Evolutionary conservation across 2,797 vertebrate genomes (phyloP).

Genomic region (Coreius guichenoti): DNA sequence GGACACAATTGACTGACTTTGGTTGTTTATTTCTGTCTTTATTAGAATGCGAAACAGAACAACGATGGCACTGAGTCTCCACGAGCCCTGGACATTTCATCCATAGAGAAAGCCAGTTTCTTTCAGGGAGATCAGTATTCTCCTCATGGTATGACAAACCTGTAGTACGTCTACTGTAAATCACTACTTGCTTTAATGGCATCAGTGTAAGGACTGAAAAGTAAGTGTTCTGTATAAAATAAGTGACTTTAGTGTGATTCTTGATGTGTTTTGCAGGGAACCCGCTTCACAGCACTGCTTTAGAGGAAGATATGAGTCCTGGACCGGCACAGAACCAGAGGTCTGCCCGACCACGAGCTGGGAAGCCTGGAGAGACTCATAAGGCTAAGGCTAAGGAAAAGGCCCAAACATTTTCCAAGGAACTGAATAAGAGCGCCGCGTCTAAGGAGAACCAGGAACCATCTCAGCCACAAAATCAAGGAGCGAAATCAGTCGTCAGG

Average conservation of each 20-base stretch:
- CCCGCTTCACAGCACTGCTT: conserved; percentile 67
- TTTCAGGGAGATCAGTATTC: conserved; percentile 59
- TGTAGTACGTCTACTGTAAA: not conserved
- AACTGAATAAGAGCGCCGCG: not conserved
- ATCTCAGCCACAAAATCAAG: not conserved
- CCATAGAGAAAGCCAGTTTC: conserved; percentile 66
- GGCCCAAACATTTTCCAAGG: not conserved
- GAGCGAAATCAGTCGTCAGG: conserved; percentile 21
- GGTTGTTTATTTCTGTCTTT: not conserved
- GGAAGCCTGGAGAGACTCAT: not conserved
- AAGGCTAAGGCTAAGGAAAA: conserved; percentile 22
- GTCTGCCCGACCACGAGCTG: not conserved
- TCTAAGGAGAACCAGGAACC: conserved; percentile 31
- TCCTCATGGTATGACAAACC: conserved; percentile 38
- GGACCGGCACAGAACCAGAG: not conserved
- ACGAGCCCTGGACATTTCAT: conserved; percentile 59
- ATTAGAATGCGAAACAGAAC: conserved; percentile 18
- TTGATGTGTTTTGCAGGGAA: conserved; percentile 57
- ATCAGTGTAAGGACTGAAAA: no score
- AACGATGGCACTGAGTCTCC: conserved; percentile 7
- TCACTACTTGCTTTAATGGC: no score
- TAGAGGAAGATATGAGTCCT: conserved; percentile 63
- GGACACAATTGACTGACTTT: not conserved
- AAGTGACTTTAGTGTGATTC: not conserved
- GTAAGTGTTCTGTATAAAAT: not conserved